phyloP scores from a whole-genome alignment of 2,888 invertebrate genomes.

The Pyrgus malvae region DNA sequence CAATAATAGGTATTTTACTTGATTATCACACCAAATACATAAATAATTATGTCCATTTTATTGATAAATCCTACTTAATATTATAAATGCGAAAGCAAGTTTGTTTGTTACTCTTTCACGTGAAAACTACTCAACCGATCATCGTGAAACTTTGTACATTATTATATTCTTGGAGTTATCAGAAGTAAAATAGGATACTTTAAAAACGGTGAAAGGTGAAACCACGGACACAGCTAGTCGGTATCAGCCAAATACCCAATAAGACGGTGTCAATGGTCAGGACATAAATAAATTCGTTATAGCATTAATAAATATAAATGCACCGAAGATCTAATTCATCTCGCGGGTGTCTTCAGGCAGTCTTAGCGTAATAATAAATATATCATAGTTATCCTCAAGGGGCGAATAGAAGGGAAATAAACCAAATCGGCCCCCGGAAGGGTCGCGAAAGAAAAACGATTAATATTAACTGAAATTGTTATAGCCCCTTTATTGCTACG shows the following conservation, averaged over 20 bases:
- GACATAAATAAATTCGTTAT: slow-evolving; percentile 14
- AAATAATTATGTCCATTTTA: too few relatives aligned
- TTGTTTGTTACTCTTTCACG: too few relatives aligned
- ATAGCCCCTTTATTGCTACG: slow-evolving; percentile 65
- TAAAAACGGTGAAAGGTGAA: too few relatives aligned
- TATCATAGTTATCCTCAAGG: slow-evolving; percentile 74
- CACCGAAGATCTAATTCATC: slow-evolving; percentile 61
- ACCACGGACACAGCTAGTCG: neutral
- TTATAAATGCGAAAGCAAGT: too few relatives aligned
- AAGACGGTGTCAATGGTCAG: neutral
- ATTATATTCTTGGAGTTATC: too few relatives aligned
- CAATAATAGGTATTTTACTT: too few relatives aligned
- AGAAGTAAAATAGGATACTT: too few relatives aligned
- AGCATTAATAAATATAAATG: slow-evolving; percentile 50
- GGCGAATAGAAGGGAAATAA: slow-evolving; percentile 78
- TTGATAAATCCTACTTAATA: too few relatives aligned
- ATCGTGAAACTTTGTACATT: too few relatives aligned
- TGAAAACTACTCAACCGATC: too few relatives aligned
- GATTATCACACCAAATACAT: too few relatives aligned
- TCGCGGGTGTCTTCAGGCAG: slow-evolving; percentile 71
- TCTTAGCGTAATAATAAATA: slow-evolving; percentile 76
- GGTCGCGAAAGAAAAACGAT: slow-evolving; percentile 79
- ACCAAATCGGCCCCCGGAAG: slow-evolving; percentile 73
- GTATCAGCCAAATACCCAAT: too few relatives aligned
- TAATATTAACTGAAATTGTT: slow-evolving; percentile 81